Percentiles rank a stretch among this genome's conserved stretches.
Evolutionary conservation across 2,797 vertebrate species (phyloP).

Genomic region (Clarias platycephalus): DNA sequence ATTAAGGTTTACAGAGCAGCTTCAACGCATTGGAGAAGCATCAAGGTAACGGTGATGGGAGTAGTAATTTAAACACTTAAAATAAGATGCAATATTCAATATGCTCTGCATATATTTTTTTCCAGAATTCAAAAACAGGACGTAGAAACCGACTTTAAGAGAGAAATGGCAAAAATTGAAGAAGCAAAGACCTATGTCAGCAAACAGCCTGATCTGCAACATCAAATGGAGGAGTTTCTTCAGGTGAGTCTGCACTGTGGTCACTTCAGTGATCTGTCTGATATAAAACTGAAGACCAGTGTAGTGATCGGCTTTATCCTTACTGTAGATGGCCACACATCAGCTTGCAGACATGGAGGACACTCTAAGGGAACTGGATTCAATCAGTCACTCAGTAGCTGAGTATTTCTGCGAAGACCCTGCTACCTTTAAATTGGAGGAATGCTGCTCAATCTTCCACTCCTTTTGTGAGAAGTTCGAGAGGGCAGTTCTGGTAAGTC

Average conservation of each 20-base stretch:
- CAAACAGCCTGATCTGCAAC: slow-evolving; percentile 63
- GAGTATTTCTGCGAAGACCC: slow-evolving; percentile 83
- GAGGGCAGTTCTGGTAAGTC: slow-evolving; percentile 70
- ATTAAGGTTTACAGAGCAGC: slow-evolving; percentile 71
- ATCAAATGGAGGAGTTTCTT: slow-evolving; percentile 75
- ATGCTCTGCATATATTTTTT: neutral
- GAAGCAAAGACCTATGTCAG: slow-evolving; percentile 64
- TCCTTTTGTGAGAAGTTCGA: slow-evolving; percentile 79
- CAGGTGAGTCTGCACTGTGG: slow-evolving; percentile 52
- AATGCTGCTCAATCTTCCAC: slow-evolving; percentile 79
- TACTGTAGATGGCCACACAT: slow-evolving; percentile 69
- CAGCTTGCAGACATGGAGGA: slow-evolving; percentile 63
- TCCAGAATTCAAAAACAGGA: slow-evolving; percentile 77
- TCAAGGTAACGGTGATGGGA: slow-evolving; percentile 62
- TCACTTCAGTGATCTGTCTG: neutral
- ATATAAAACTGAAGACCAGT: neutral
- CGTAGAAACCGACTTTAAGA: slow-evolving; percentile 71
- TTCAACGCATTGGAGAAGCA: slow-evolving; percentile 70
- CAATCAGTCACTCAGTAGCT: slow-evolving; percentile 63
- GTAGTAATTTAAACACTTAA: neutral
- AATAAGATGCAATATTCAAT: neutral
- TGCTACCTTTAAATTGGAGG: slow-evolving; percentile 73
- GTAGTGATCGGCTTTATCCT: neutral
- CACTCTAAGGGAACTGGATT: slow-evolving; percentile 62
- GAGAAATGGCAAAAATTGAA: slow-evolving; percentile 68